Base-by-base conservation (phyloP, 2,888 invertebrate genomes). In the Timema cristinae region DNA sequence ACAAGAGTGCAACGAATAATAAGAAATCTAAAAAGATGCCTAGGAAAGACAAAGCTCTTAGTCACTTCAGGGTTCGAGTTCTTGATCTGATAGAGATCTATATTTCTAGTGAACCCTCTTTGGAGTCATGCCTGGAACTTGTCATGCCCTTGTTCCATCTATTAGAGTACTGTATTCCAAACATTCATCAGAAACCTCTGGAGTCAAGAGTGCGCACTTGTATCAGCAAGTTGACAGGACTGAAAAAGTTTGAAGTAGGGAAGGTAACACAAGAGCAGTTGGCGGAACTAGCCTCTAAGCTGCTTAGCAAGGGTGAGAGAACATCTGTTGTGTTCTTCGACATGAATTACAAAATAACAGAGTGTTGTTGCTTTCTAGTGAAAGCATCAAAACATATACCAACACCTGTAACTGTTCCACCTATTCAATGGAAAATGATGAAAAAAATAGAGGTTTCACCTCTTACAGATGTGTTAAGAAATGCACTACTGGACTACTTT, bases 291-390 rank as follows among this genome's bases (percentile, higher is more conserved):
- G 63, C 63, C 9, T 63, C 63, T 13, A 83, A 86, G 56, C 81
- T 88, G 16, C 85, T 90, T 73, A 88, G 88, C 71, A 89, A 89
- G 80, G 90, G 89, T 0, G 85, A 85, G 16, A 83, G 88, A 74
- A 89, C 88, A 2, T 85, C 88, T 63, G 85, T 89, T 68, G 81
- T 90, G 74, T 87, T 86, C 75, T 88, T 90, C 81, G 89, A 90
- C 75, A 85, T 91, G 81, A 63, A 87, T 1, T 88, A 88, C 76
- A 85, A 89, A 72, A 84, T 90, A 11, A 85, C 89, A 0, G 86
- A 86, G 76, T 88, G 89, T 78, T 87, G 88, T 15, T 85, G 86
- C 16, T 90, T 90, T 77, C 84, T 90, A 50, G 86, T 90, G 15
- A 83, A 86, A 76, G 89, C 89, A 79, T 85, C 87, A 0, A 85